phyloP scores from a whole-genome alignment of 2,888 invertebrate genomes.

The Therioaphis trifolii region DNA sequence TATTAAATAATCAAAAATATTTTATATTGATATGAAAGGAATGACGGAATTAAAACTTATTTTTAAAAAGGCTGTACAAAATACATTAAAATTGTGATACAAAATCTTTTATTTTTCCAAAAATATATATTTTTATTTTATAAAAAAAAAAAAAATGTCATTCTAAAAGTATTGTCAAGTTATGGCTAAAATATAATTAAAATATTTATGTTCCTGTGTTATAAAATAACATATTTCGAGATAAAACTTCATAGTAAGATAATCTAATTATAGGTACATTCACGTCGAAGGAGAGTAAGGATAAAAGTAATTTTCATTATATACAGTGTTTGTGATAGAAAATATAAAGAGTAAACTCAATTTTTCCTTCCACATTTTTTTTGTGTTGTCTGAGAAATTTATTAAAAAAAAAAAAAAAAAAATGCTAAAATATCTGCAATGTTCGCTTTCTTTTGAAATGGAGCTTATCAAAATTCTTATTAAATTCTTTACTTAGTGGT shows the following conservation, averaged over 20 bases:
- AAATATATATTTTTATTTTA: too few relatives aligned
- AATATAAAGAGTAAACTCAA: not conserved
- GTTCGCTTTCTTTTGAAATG: not conserved
- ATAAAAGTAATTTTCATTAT: constrained; percentile 1
- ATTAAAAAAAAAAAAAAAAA: too few relatives aligned
- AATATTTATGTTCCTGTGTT: not conserved
- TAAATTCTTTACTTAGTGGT: not conserved
- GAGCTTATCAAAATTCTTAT: not conserved
- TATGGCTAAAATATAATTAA: too few relatives aligned
- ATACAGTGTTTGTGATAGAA: not conserved
- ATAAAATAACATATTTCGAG: not conserved
- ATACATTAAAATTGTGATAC: not conserved
- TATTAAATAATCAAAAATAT: too few relatives aligned
- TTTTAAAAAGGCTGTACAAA: too few relatives aligned
- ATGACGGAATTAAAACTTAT: too few relatives aligned
- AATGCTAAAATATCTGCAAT: not conserved
- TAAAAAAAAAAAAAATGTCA: not conserved
- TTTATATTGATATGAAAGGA: too few relatives aligned
- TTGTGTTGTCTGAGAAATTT: not conserved
- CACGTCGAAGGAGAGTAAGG: not conserved
- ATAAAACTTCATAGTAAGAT: not conserved
- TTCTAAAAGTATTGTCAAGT: too few relatives aligned
- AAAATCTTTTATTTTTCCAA: not conserved
- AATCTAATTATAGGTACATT: not conserved
- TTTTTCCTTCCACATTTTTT: not conserved